Evolutionary conservation across 2,797 vertebrate species (phyloP), one percentile per base, ranked within the genome.

Genomic region (Pteronotus mesoamericanus): DNA sequence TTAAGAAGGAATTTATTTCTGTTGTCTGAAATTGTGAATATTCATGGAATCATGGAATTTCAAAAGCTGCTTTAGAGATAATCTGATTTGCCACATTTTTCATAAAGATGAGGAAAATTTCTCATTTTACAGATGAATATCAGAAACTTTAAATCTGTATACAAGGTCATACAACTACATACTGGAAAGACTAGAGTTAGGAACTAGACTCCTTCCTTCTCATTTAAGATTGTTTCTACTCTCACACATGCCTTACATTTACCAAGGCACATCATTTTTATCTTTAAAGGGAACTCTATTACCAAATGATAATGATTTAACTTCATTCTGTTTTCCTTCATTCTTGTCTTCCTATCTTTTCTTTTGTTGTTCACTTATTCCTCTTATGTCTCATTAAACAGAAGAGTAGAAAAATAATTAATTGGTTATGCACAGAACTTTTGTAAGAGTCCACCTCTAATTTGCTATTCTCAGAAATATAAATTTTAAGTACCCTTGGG

Each of bases 81-180:
- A 59, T 85, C 34, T 87, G 4, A 68, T 78, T 51, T 79, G 44
- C 77, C 42, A 91, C 61, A 68, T 94, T 91, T 91, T 90, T 90
- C 39, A 75, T 55, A 86, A 19, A 68, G n/a, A 69, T 80, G 24
- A 82, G n/a, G 39, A 88, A 71, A 83, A 61, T 34, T 69, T 21
- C 16, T 91, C 21, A 64, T 57, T 89, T 79, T 88, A 72, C 26
- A 57, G 34, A 24, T 59, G 82, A 71, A 21, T 46, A 88, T 68
- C 19, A 78, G 66, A 51, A 85, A 51, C 26, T 44, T 69, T 82
- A 42, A 82, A 72, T 55, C 6, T 77, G n/a, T 95, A 9, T 4
- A 37, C 82, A 55, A 85, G 19, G 34, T 59, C 68, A 86, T 74
- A 37, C 71, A 39, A 72, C 22, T 80, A 80, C 14, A 21, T 21